A percentile compares a stretch with the other conserved stretches of the same genome.
These are phyloP conservation scores for Thelaira solivaga DNA, from an alignment of 2,888 invertebrate genomes.

Conservation along the genomic window DNA sequence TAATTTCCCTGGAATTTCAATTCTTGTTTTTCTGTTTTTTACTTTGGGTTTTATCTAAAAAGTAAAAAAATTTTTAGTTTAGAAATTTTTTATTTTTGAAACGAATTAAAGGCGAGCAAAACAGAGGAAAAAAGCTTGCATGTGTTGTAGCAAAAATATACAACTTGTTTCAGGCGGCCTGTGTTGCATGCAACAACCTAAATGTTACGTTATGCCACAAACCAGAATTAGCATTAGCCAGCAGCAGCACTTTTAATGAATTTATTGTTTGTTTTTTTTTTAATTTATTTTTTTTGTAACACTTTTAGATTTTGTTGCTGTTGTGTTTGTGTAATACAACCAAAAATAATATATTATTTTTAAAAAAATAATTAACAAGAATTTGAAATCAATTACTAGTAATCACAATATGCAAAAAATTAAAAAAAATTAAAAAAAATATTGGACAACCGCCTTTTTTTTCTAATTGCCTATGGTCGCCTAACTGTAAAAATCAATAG, in stretches of 20 bases:
- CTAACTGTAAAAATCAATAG: no score
- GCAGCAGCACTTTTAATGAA: constrained; percentile 13
- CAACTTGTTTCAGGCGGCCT: constrained; percentile 7
- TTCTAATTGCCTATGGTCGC: no score
- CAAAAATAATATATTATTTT: no score
- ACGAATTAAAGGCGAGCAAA: constrained; percentile 9
- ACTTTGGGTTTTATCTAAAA: no score
- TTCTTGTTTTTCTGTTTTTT: constrained; percentile 30
- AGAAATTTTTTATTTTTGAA: constrained; percentile 18
- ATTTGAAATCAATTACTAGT: no score
- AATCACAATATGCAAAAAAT: no score
- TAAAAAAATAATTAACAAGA: no score
- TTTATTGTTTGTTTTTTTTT: constrained; percentile 14
- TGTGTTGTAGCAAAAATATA: constrained; percentile 18
- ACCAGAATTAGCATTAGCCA: constrained; percentile 2
- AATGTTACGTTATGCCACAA: constrained; percentile 28
- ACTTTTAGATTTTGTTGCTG: no score
- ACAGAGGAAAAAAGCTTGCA: not conserved
- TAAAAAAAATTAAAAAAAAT: no score
- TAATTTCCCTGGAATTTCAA: constrained; percentile 52
- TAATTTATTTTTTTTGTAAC: not conserved
- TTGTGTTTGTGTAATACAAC: no score
- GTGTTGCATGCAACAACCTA: constrained; percentile 40
- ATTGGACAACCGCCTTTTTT: no score
- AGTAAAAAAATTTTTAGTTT: not conserved